Evolutionary conservation across 1,140 invertebrate genomes (phyloP).

Genomic region (Littorina saxatilis): DNA sequence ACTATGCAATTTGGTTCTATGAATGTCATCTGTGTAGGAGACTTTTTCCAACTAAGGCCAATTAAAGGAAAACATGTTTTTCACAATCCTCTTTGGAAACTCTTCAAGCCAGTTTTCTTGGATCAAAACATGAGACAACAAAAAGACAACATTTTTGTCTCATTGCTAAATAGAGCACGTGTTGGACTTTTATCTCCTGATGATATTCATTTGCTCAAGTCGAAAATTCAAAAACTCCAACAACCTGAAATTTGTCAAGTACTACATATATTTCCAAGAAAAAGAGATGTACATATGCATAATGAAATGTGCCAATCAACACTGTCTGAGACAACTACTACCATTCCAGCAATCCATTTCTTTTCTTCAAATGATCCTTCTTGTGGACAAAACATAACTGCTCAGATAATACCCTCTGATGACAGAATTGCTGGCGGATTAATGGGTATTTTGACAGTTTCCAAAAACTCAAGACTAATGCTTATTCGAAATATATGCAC

Average conservation of each 20-base stretch:
- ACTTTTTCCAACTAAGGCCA: no score
- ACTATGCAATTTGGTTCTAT: constrained; percentile 40
- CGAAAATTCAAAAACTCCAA: neutral
- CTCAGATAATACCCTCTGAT: constrained; percentile 29
- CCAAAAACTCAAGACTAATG: constrained; percentile 40
- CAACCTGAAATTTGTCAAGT: constrained; percentile 9
- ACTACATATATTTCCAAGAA: no score
- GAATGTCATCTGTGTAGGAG: constrained; percentile 46
- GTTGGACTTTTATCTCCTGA: no score
- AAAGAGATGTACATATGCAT: constrained; percentile 31
- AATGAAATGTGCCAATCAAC: constrained; percentile 4
- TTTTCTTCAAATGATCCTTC: constrained; percentile 36
- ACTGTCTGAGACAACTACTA: neutral
- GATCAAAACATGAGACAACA: constrained; percentile 46
- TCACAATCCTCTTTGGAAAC: constrained; percentile 42
- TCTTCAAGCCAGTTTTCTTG: no score
- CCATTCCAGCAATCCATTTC: constrained; percentile 38
- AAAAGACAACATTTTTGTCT: constrained; percentile 25
- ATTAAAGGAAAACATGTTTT: constrained; percentile 47
- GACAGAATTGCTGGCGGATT: constrained; percentile 41
- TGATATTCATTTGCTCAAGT: no score
- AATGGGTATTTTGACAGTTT: constrained; percentile 8
- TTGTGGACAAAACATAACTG: constrained; percentile 29
- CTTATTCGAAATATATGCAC: no score
- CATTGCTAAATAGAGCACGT: constrained; percentile 27